Evolutionary conservation across 2,113 vertebrate species (phyloP).

Genomic region (Bujurquina vittata): DNA sequence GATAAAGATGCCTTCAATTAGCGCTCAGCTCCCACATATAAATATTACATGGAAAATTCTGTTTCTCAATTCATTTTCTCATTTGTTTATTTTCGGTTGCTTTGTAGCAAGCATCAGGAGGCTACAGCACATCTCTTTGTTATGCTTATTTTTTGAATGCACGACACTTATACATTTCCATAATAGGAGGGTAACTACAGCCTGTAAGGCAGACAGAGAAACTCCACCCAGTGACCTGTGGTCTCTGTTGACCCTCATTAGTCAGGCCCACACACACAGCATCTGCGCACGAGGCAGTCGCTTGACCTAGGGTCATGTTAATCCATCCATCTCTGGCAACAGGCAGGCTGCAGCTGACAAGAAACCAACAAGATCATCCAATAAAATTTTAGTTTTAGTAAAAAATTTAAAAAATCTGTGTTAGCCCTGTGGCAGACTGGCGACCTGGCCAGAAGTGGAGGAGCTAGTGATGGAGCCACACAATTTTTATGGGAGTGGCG

Average conservation of each 20-base stretch:
- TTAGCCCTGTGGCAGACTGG: too few relatives aligned
- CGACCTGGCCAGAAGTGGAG: too few relatives aligned
- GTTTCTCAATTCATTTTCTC: slow-evolving; percentile 42
- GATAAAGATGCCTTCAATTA: slow-evolving; percentile 61
- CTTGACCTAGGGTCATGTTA: slow-evolving; percentile 40
- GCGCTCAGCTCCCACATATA: slow-evolving; percentile 26
- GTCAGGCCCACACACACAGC: slow-evolving; percentile 74
- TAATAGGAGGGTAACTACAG: slow-evolving; percentile 44
- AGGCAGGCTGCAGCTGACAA: slow-evolving; percentile 4
- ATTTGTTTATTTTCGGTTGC: slow-evolving; percentile 34
- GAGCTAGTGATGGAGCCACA: too few relatives aligned
- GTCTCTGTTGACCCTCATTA: slow-evolving; percentile 73
- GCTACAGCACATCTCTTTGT: neutral
- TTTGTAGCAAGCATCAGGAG: neutral
- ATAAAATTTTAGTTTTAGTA: neutral
- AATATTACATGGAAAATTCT: slow-evolving; percentile 41
- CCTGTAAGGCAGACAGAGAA: slow-evolving; percentile 19
- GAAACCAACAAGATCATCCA: neutral
- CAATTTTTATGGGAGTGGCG: too few relatives aligned
- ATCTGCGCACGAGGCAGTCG: slow-evolving; percentile 44
- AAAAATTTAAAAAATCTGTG: too few relatives aligned
- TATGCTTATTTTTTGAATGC: neutral
- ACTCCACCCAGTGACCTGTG: slow-evolving; percentile 51
- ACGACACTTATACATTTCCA: slow-evolving; percentile 29
- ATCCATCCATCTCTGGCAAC: slow-evolving; percentile 57